Evolutionary conservation across 2,113 vertebrate species (phyloP), one percentile per base, ranked within the genome.

Genomic region (Phasianus colchicus): DNA sequence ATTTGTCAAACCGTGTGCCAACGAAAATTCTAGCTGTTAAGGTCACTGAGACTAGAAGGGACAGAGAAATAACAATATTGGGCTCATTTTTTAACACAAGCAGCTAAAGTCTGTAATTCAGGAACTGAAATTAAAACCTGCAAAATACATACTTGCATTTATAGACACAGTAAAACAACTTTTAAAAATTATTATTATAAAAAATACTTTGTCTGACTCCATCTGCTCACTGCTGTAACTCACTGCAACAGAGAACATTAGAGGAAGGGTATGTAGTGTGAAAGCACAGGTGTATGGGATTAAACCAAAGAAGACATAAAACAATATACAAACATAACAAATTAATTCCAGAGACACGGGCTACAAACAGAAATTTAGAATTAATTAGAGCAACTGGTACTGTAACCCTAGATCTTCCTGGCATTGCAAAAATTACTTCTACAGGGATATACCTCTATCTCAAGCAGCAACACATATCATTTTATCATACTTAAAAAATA

Each of bases 1-100:
- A 95, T 92, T 95, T 96, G 78, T 64, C 83, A 95, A 94, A 47
- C 47, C 36, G 47, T 65, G n/a, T 80, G 78, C 87, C 83, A 96
- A 91, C 40, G 79, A 88, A 75, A 76, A 73, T 11, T 81, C 27
- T 42, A 45, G 27, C 27, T 71, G 15, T 61, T 94, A 88, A 90
- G 88, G 79, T 91, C 89, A 90, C 32, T 4, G 43, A 88, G 36
- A 88, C 34, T 52, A 67, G 30, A 67, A 92, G 21, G 60, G 82
- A 4, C 22, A 36, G 15, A 34, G n/a, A 67, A 92, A 73, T 27
- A 89, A 66, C 47, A 30, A 0, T 7, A 76, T 38, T 29, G 30
- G 50, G 55, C 73, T 66, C 3, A 67, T 36, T 92, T 92, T 95
- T 67, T 57, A 96, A 88, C 20, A 60, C 18, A 55, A 72, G 10